Conservation (phyloP, 2,113 vertebrate genomes). For the Mobula hypostoma region DNA sequence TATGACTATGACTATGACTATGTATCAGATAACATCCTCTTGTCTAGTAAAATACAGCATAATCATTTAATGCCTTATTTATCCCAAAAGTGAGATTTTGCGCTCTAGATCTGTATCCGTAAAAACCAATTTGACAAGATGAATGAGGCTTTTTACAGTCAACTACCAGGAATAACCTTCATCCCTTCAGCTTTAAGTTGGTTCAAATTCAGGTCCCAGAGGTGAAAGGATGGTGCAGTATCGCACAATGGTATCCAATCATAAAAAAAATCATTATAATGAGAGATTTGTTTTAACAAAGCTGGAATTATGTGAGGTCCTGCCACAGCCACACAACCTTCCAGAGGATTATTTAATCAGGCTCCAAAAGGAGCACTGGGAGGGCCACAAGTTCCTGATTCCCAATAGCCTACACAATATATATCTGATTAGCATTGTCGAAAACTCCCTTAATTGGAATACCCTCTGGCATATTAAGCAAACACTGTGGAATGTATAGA, state of each 20-base stretch:
- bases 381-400: slow-evolving; percentile 33
- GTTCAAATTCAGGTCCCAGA: slow-evolving; percentile 23
- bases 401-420: slow-evolving; percentile 33
- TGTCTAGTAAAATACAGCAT: too few relatives aligned
- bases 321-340: slow-evolving; percentile 5
- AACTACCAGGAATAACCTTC: not conserved
- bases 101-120: not conserved
- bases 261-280: slow-evolving; percentile 15
- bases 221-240: slow-evolving; percentile 9
- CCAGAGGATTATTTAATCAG: slow-evolving; percentile 28
- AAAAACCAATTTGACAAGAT: not conserved
- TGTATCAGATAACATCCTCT: not conserved
- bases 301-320: slow-evolving; percentile 28
- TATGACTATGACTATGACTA: too few relatives aligned
- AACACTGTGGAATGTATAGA: slow-evolving; percentile 34
- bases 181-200: not conserved
- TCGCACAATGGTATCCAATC: not conserved
- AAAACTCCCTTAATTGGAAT: slow-evolving; percentile 29
- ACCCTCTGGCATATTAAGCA: slow-evolving; percentile 35
- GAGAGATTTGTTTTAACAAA: slow-evolving; percentile 37
- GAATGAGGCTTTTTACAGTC: not conserved
- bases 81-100: not conserved
- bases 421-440: slow-evolving; percentile 29
- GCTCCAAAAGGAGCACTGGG: slow-evolving; percentile 30
- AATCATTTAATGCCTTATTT: not conserved